phyloP scores from a whole-genome alignment of 2,888 invertebrate genomes.

The Tetrapedia diversipes region DNA sequence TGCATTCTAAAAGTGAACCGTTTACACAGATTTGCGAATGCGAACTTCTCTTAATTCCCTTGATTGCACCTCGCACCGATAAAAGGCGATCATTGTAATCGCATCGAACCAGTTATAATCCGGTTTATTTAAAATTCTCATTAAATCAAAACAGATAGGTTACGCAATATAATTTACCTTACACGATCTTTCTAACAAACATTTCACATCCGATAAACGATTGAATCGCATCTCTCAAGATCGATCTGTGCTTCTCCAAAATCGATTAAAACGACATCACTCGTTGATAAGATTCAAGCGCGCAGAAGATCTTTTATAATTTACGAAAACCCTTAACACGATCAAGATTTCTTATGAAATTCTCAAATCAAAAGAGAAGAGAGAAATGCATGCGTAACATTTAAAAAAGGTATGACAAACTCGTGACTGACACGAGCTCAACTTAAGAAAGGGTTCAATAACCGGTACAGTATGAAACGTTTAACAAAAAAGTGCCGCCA shows the following conservation, averaged over 20 bases:
- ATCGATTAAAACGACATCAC: neutral
- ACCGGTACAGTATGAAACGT: too few relatives aligned
- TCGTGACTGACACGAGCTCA: too few relatives aligned
- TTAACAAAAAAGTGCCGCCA: too few relatives aligned
- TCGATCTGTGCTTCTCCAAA: neutral
- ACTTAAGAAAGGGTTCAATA: too few relatives aligned
- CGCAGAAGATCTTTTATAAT: too few relatives aligned
- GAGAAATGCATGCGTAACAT: too few relatives aligned
- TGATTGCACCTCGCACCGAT: neutral
- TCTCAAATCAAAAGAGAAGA: too few relatives aligned
- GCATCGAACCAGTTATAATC: neutral
- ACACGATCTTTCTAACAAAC: neutral
- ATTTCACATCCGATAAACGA: neutral
- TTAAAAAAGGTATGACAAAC: too few relatives aligned
- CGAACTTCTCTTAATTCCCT: neutral
- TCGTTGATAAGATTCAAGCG: neutral
- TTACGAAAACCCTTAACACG: too few relatives aligned
- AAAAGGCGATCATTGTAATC: slow-evolving; percentile 7
- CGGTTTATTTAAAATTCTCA: slow-evolving; percentile 43
- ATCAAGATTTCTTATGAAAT: too few relatives aligned
- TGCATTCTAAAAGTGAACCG: neutral
- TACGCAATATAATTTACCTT: neutral
- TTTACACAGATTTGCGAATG: neutral
- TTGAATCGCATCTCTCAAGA: neutral
- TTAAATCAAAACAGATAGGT: slow-evolving; percentile 11